phyloP scores from a whole-genome alignment of 1,140 invertebrate genomes.

The Ceratoteleas bidentatus region DNA sequence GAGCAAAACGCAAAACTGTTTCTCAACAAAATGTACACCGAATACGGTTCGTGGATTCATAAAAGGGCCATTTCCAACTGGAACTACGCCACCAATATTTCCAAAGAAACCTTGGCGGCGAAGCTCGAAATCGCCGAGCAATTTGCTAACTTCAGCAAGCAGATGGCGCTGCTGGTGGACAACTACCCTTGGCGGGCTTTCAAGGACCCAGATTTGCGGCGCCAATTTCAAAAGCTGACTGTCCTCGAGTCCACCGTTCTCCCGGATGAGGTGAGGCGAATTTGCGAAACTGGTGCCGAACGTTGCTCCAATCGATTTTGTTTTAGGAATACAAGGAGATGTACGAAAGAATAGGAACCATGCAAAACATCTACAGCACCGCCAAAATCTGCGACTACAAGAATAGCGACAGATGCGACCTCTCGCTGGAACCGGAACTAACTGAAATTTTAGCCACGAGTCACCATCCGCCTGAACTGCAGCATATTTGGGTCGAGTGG shows the following conservation, averaged over 20 bases:
- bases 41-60: not conserved
- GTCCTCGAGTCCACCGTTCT: not conserved
- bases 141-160: constrained; percentile 4
- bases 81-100: constrained; percentile 32
- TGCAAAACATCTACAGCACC: constrained; percentile 91
- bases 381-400: constrained; percentile 89
- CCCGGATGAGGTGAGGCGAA: constrained; percentile 13
- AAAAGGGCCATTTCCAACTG: constrained; percentile 19
- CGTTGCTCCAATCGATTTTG: no score
- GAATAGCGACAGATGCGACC: constrained; percentile 85
- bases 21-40: constrained; percentile 4
- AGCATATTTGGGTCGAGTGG: constrained; percentile 90
- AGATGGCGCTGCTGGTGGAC: constrained; percentile 7
- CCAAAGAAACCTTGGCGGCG: constrained; percentile 17
- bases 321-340: constrained; percentile 83
- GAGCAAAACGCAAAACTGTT: constrained; percentile 9
- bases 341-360: constrained; percentile 84
- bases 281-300: no score
- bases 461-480: constrained; percentile 86
- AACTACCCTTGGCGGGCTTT: constrained; percentile 20
- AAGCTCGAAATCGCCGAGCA: not conserved
- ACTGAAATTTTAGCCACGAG: constrained; percentile 85
- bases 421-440: constrained; percentile 89
- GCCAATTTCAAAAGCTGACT: constrained; percentile 33
- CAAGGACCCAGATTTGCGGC: constrained; percentile 6